Percentiles rank a stretch among this genome's conserved stretches.
phyloP scores from a whole-genome alignment of 2,888 invertebrate species.

The Parasteatoda lunata region DNA sequence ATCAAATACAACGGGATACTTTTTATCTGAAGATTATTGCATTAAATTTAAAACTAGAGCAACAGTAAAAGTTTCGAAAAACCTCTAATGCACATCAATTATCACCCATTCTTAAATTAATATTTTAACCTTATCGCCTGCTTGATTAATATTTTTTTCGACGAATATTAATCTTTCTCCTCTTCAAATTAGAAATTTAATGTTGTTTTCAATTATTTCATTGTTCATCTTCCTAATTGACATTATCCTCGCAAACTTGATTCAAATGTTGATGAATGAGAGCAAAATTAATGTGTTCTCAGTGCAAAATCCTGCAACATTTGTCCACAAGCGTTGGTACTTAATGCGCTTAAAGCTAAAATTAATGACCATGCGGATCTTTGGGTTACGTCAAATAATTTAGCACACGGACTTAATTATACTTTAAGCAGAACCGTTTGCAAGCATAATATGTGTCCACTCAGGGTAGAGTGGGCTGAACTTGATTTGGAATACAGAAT shows the following conservation, averaged over 20 bases:
- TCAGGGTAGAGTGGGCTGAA: not conserved
- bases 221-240: not conserved
- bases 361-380: constrained; percentile 56
- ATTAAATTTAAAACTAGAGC: too few relatives aligned
- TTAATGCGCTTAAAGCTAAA: constrained; percentile 60
- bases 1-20: too few relatives aligned
- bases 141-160: too few relatives aligned
- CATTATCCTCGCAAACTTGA: constrained; percentile 21
- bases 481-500: not conserved
- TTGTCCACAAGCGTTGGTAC: constrained; percentile 32
- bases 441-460: not conserved
- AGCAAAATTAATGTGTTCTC: constrained; percentile 49
- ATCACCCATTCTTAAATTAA: too few relatives aligned
- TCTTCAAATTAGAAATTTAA: too few relatives aligned
- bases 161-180: too few relatives aligned
- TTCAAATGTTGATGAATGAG: constrained; percentile 42
- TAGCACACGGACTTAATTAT: constrained; percentile 63
- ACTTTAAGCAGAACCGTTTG: constrained; percentile 45
- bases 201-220: too few relatives aligned
- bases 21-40: too few relatives aligned
- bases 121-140: too few relatives aligned
- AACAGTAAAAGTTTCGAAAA: too few relatives aligned
- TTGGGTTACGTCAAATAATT: constrained; percentile 64
- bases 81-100: too few relatives aligned
- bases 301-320: constrained; percentile 29